Base-by-base conservation (phyloP, 2,797 vertebrate species). In the Alosa sapidissima region DNA sequence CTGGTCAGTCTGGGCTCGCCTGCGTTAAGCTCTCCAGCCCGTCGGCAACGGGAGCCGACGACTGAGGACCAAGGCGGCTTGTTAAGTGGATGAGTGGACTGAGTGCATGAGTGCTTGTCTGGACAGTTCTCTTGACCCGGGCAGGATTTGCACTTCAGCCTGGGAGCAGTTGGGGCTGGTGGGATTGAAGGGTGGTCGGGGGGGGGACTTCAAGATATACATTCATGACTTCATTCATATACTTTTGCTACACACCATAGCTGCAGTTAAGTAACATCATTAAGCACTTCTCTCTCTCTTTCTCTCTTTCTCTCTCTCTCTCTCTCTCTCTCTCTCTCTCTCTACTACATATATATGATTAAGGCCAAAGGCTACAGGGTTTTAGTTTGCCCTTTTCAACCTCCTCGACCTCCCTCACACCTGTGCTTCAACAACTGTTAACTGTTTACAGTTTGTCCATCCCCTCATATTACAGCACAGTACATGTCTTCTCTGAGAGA, bases 171-270 rank as follows among this genome's bases (percentile, higher is more conserved):
- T 33, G 86, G 68, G 84, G 84, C 60, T 86, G 87, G 85, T 87
- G 87, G 88, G 87, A 88, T 85, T 85, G 83, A 41, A 81, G 86
- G 36, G 81, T 19, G 65, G 47, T 54, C 48, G 58, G 24, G 81
- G 62, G 85, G 83, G 88, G 88, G 55, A 60, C 21, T 2, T 60
- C 8, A 55, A 55, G 16, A 3, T 16, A 55, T 55, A 16, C 21
- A n/a, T n/a, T 60, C 0, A 28, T 28, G 28, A 28, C 28, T 28
- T 28, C 28, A 28, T 28, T 28, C 28, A 28, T 28, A 28, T 6
- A n/a, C n/a, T 8, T 21, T 24, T 8, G 2, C n/a, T 16, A 24
- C 21, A 60, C 2, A n/a, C 21, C 7, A 5, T 21, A 60, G 21
- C 54, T 21, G 14, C 3, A 16, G 16, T 3, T 55, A 16, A 55